Base-by-base conservation (phyloP, 2,113 vertebrate genomes). In the Oncorhynchus nerka region DNA sequence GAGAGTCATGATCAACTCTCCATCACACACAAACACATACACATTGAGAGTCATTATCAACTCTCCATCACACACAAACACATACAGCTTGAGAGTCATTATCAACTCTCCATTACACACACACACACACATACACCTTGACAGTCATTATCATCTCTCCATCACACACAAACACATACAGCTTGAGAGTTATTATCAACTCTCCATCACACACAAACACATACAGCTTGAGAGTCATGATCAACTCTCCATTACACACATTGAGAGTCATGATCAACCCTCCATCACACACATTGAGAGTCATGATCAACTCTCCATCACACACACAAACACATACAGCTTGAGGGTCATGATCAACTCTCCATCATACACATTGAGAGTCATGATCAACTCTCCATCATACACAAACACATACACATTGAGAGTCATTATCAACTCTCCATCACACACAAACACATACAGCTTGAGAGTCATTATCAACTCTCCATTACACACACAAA, bases 301-400 rank as follows among this genome's bases (percentile, higher is more conserved):
- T 39, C 34, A 39, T 39, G 8, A 39, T 32, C 32, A 32, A 32
- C 32, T 6, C 5, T 32, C 32, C 69, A 69, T 32, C 68, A 69
- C 68, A 74, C 70, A 78, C 0, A 5, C n/a, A n/a, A n/a, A n/a
- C n/a, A n/a, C n/a, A n/a, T n/a, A n/a, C n/a, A n/a, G n/a, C n/a
- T 34, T 34, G 32, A 34, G 5, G 6, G 32, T 34, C 32, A n/a
- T 1, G n/a, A 34, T 34, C 32, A 34, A 34, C 32, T 6, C 32
- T 34, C 32, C 5, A 34, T 34, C 34, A 61, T 24, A 16, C 65
- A 74, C 0, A 24, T 34, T 45, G 64, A 51, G 75, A 72, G 74
- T 88, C 80, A 82, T 83, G 76, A 74, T 65, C 55, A 67, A 82
- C 74, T 75, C 80, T 51, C 73, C 30, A 32, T 32, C 49, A 71